Base-by-base conservation (phyloP, 2,797 vertebrate species). In the Vireo griseus region DNA sequence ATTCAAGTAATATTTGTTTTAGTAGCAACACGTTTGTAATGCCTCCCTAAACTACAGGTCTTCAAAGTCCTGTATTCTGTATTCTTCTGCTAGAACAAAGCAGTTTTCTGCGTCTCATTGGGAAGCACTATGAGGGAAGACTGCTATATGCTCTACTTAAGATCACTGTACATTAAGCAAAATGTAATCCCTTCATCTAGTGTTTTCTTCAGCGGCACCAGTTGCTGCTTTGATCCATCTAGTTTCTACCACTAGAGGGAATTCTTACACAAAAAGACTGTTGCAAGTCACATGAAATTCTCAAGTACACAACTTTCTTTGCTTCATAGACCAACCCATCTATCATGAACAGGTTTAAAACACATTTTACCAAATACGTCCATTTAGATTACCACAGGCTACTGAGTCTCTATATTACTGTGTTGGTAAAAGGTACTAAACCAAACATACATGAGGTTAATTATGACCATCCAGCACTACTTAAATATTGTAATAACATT, bases 221-320 rank as follows among this genome's bases (percentile, higher is more conserved):
- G 29, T 7, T 65, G 44, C 28, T 94, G 14, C 65, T 91, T 58
- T 58, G 16, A 88, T 21, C 25, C 40, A 37, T 21, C n/a, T 61
- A 13, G 39, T 71, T 94, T 88, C 54, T 81, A 47, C 86, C 77
- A 65, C 62, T 88, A 93, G 86, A 84, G 83, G 90, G 82, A 92
- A 81, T 74, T 75, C 76, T 84, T 75, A 61, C 22, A 81, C 69
- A 92, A 51, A 69, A 63, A 88, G 47, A 71, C n/a, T 31, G 10
- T 24, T 76, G 13, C 5, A 33, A 80, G 29, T 50, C 78, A 77
- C 26, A 54, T 1, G 10, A 42, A 81, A 78, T 18, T 33, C 0
- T 0, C 20, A 40, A 78, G 37, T 18, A 80, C 11, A 20, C 0
- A 2, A 92, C 21, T 55, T 78, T 14, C 39, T 57, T 45, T 25